phyloP scores from a whole-genome alignment of 2,888 invertebrate genomes.

The Sylvicola cinctus region DNA sequence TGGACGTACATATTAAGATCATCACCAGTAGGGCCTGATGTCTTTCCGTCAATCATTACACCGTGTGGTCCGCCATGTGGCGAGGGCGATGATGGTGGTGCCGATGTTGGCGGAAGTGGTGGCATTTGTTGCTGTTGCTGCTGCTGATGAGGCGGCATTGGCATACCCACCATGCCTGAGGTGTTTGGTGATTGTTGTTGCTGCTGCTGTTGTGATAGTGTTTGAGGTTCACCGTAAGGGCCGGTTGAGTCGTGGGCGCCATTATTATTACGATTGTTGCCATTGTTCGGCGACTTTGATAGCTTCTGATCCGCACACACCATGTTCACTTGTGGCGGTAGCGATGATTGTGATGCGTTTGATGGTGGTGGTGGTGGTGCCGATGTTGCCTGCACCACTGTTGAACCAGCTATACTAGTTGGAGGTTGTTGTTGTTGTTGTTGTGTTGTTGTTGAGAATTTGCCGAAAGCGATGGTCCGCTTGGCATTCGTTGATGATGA shows the following conservation, averaged over 20 bases:
- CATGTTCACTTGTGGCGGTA: not conserved
- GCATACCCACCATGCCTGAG: too few species aligned
- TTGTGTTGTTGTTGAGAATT: not conserved
- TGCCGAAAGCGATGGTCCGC: not conserved
- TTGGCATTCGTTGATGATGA: too few species aligned
- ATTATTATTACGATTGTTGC: too few species aligned
- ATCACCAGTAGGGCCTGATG: not conserved
- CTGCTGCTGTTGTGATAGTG: too few species aligned
- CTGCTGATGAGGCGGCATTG: too few species aligned
- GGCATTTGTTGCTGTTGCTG: not conserved
- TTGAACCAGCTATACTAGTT: not conserved
- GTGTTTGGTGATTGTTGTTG: too few species aligned
- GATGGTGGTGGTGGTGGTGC: not conserved
- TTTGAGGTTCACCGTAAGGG: too few species aligned
- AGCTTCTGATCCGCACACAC: too few species aligned
- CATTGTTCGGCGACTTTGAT: too few species aligned
- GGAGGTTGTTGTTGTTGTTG: not conserved
- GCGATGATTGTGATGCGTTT: not conserved
- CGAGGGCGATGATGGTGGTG: not conserved
- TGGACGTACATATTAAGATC: not conserved
- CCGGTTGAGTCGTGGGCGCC: too few species aligned
- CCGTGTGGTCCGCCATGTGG: not conserved
- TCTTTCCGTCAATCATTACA: not conserved
- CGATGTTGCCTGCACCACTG: not conserved
- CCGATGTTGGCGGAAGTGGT: not conserved